Conservation (phyloP, 2,113 vertebrate species). For the Melanostigma gelatinosum region DNA sequence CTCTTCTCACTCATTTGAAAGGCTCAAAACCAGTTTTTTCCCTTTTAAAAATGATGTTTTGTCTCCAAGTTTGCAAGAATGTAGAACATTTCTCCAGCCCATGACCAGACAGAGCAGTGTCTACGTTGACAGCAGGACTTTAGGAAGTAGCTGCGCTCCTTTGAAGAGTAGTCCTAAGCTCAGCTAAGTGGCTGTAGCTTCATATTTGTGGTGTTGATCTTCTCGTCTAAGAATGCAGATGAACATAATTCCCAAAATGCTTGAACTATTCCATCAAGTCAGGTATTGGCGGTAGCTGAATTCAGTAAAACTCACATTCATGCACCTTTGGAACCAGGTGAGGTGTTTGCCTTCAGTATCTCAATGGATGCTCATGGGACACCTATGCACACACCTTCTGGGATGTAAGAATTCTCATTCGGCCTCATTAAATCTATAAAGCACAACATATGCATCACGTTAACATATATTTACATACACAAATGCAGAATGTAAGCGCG, state of each 20-base stretch:
- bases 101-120: neutral
- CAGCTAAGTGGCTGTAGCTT: neutral
- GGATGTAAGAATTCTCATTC: slow-evolving; percentile 34
- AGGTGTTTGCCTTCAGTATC: slow-evolving; percentile 12
- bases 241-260: neutral
- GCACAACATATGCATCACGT: slow-evolving; percentile 20
- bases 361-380: slow-evolving; percentile 6
- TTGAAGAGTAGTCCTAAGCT: neutral
- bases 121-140: neutral
- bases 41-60: neutral
- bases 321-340: neutral
- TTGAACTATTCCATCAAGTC: neutral
- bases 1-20: neutral
- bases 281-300: neutral
- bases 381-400: neutral
- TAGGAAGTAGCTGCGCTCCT: neutral
- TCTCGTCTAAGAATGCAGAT: neutral
- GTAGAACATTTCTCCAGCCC: neutral
- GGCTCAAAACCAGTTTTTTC: neutral
- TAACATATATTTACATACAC: slow-evolving; percentile 67
- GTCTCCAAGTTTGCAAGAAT: neutral
- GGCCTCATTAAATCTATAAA: slow-evolving; percentile 54
- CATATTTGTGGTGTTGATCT: neutral
- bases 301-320: neutral
- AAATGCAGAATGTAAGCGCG: slow-evolving; percentile 10